Percentiles rank a stretch among this genome's conserved stretches.
These are phyloP conservation scores for Danio rerio DNA, from an alignment of 2,113 vertebrate species.

Conservation along the genomic window DNA sequence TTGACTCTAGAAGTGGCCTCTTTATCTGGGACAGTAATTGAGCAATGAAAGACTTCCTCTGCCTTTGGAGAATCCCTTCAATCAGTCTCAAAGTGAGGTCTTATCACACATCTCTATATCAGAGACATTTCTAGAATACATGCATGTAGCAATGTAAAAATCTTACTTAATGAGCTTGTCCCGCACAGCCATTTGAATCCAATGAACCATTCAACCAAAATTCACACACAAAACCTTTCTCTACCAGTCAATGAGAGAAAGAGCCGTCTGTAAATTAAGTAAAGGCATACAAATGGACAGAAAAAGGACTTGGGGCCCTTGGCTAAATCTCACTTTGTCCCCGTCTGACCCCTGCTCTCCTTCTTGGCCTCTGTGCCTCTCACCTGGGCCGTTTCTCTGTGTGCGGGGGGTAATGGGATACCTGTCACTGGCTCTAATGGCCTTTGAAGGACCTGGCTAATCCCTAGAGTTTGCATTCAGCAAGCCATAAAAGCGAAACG, in stretches of 20 bases:
- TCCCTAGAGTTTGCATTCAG: constrained; percentile 79
- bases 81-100: background rate
- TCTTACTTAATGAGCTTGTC: background rate
- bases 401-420: constrained; percentile 76
- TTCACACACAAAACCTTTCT: background rate
- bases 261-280: background rate
- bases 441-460: constrained; percentile 82
- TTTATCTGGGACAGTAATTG: constrained; percentile 80
- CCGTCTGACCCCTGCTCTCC: constrained; percentile 79
- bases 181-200: background rate
- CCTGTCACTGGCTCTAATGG: constrained; percentile 84
- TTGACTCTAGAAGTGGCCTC: constrained; percentile 75
- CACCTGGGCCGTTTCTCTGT: constrained; percentile 78
- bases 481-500: constrained; percentile 71
- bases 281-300: constrained; percentile 6
- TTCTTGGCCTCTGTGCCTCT: constrained; percentile 77
- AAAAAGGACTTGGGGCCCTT: constrained; percentile 67
- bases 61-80: constrained; percentile 58
- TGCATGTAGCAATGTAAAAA: background rate
- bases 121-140: background rate
- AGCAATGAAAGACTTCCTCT: constrained; percentile 82
- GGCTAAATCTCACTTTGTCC: constrained; percentile 77
- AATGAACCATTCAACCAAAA: background rate
- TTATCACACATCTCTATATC: background rate
- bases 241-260: background rate